phyloP scores from a whole-genome alignment of 2,888 invertebrate genomes.

The Nomada lathburiana region DNA sequence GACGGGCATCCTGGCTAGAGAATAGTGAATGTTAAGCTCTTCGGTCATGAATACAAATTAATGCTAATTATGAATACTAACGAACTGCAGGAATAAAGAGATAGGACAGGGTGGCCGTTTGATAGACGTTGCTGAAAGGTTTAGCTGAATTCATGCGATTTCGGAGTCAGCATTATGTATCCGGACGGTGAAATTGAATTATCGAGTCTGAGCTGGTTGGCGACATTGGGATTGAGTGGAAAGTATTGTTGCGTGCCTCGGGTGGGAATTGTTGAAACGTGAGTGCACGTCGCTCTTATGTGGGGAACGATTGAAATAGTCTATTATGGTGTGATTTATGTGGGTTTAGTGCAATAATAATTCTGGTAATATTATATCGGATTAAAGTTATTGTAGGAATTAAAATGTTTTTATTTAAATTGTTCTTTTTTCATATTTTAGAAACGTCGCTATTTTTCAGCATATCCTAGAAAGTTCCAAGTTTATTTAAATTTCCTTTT shows the following conservation, averaged over 20 bases:
- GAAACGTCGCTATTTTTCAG: too few species aligned
- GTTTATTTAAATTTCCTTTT: too few species aligned
- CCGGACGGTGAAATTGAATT: conserved; percentile 30
- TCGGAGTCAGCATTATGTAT: conserved; percentile 6
- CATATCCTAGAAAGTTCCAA: too few species aligned
- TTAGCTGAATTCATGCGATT: conserved; percentile 27
- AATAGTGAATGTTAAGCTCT: conserved; percentile 50
- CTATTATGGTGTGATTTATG: neutral
- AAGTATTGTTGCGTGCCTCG: neutral
- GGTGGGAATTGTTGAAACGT: neutral
- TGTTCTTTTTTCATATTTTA: too few species aligned
- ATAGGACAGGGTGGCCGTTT: neutral
- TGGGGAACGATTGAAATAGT: neutral
- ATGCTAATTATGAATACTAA: conserved; percentile 54
- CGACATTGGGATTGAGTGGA: too few species aligned
- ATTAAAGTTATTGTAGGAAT: too few species aligned
- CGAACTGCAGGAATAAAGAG: neutral
- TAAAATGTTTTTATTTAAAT: too few species aligned
- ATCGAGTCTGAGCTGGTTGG: neutral
- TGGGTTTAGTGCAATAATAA: neutral
- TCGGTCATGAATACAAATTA: conserved; percentile 46
- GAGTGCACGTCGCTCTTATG: too few species aligned
- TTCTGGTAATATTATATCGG: too few species aligned
- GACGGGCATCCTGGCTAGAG: neutral
- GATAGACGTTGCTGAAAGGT: conserved; percentile 13